phyloP scores from a whole-genome alignment of 2,888 invertebrate species.

The Thera britannica region DNA sequence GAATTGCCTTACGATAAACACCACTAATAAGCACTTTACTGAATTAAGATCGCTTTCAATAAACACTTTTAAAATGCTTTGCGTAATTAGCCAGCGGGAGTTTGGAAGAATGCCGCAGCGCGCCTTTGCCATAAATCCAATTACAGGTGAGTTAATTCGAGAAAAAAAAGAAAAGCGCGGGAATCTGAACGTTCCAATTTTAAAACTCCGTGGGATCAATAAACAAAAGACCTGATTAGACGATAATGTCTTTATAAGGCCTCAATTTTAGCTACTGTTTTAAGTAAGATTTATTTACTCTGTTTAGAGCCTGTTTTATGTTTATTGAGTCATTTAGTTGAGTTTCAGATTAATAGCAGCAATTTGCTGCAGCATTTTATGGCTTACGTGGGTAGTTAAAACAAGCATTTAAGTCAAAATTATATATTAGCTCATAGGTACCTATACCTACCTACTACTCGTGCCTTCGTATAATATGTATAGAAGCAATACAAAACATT shows the following conservation, averaged over 20 bases:
- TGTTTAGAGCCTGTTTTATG: slow-evolving; percentile 6
- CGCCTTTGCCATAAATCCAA: slow-evolving; percentile 67
- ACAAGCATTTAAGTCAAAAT: not conserved
- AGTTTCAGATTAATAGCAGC: slow-evolving; percentile 6
- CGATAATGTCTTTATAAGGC: slow-evolving; percentile 39
- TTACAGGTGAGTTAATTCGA: slow-evolving; percentile 75
- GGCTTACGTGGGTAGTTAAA: not conserved
- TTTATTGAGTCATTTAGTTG: slow-evolving; percentile 13
- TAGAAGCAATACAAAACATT: too few species aligned
- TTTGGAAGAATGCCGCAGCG: slow-evolving; percentile 57
- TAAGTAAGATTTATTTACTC: slow-evolving; percentile 6
- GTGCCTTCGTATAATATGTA: too few species aligned
- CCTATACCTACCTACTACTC: not conserved
- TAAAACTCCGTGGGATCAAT: slow-evolving; percentile 45
- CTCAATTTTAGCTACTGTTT: slow-evolving; percentile 32
- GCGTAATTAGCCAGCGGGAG: slow-evolving; percentile 68
- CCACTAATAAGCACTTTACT: slow-evolving; percentile 55
- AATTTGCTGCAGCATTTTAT: not conserved
- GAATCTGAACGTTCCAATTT: slow-evolving; percentile 42
- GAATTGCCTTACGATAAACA: slow-evolving; percentile 47
- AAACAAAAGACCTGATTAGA: slow-evolving; percentile 46
- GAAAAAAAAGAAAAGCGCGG: slow-evolving; percentile 50
- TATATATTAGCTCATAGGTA: not conserved
- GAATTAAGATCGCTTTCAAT: slow-evolving; percentile 66
- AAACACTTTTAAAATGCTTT: slow-evolving; percentile 73